Conservation (phyloP, 2,888 invertebrate genomes). For the Trachelus iudaicus region DNA sequence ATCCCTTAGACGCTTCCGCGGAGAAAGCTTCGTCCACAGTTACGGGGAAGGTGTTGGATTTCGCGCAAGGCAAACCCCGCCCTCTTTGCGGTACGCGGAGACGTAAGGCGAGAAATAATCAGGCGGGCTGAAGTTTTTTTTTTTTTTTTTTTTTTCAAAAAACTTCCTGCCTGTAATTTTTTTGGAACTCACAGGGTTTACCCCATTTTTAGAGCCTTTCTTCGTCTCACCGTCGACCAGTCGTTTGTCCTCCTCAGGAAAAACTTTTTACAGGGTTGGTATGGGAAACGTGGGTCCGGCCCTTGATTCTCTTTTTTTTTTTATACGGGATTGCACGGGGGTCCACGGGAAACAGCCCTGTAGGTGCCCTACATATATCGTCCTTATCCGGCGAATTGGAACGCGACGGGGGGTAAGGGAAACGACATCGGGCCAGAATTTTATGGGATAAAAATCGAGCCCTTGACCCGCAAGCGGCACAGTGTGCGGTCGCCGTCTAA, state of each 20-base stretch:
- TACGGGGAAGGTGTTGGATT: neutral
- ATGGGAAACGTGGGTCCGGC: neutral
- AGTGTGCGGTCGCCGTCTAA: neutral
- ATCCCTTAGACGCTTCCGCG: neutral
- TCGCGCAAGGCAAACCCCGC: neutral
- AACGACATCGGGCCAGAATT: conserved; percentile 12
- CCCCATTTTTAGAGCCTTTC: neutral
- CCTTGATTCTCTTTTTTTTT: conserved; percentile 10
- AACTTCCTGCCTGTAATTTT: too few species aligned
- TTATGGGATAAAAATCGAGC: conserved; percentile 21
- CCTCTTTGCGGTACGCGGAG: neutral
- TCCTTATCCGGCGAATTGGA: conserved; percentile 12
- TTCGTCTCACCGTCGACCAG: conserved; percentile 4
- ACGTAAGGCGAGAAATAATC: neutral
- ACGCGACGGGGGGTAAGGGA: conserved; percentile 7
- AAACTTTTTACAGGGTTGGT: neutral
- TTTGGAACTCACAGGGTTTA: neutral
- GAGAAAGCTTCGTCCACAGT: neutral
- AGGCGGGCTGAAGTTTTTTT: neutral
- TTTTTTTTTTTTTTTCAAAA: neutral
- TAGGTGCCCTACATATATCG: neutral
- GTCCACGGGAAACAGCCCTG: conserved; percentile 11
- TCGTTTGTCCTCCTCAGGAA: conserved; percentile 5
- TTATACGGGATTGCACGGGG: conserved; percentile 20
- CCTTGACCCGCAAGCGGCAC: neutral